A percentile compares a stretch with the other conserved stretches of the same genome.
These are phyloP conservation scores for Clarias laeviceps DNA, from an alignment of 2,797 vertebrate genomes.

Conservation along the genomic window DNA sequence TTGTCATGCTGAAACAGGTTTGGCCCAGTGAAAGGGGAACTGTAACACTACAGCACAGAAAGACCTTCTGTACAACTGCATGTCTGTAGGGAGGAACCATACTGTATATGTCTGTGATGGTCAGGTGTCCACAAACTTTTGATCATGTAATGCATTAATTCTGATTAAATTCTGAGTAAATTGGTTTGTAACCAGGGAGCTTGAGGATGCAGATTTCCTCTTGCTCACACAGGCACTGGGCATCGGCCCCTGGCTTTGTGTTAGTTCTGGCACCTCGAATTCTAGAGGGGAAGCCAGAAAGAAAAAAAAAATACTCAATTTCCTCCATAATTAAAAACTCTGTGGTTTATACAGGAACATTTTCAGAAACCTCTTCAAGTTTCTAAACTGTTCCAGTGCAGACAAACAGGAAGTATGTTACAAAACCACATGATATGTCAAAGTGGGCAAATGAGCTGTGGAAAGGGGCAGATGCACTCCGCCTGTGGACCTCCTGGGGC, in stretches of 20 bases:
- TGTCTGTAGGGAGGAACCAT: not conserved
- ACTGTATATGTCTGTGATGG: not conserved
- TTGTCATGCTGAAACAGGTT: not conserved
- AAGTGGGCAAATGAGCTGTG: not conserved
- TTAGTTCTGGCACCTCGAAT: not conserved
- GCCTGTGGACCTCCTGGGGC: not conserved
- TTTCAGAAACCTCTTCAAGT: not conserved
- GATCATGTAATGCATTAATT: not conserved
- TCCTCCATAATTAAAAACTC: not conserved
- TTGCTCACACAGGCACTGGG: not conserved
- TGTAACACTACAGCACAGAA: not conserved
- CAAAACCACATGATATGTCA: not conserved
- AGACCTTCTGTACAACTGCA: not conserved
- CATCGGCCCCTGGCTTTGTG: not conserved
- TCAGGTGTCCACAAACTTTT: not conserved
- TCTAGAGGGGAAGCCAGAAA: not conserved
- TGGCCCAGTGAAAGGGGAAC: not conserved
- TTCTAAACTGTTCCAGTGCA: not conserved
- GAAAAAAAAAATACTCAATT: not conserved
- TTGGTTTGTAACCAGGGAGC: not conserved
- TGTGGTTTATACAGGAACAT: not conserved
- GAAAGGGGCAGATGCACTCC: not conserved
- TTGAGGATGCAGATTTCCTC: not conserved
- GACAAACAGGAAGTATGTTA: not conserved
- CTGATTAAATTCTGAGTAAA: not conserved